A percentile compares a stretch with the other conserved stretches of the same genome.
phyloP scores from a whole-genome alignment of 2,797 vertebrate genomes.

The Vespertilio murinus region DNA sequence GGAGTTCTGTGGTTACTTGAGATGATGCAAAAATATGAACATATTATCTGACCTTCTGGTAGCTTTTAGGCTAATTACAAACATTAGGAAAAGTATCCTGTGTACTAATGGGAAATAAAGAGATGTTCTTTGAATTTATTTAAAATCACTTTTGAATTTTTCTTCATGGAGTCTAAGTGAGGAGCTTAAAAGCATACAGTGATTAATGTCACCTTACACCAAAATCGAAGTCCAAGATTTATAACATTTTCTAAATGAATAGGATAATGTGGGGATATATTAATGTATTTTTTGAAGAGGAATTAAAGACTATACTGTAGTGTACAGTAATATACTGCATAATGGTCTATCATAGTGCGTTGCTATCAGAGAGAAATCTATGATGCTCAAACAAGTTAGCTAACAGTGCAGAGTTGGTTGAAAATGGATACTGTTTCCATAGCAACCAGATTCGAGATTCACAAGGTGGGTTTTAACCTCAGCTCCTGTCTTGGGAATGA shows the following conservation, averaged over 20 bases:
- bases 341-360: background rate
- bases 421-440: constrained; percentile 62
- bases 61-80: background rate
- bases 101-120: background rate
- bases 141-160: background rate
- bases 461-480: constrained; percentile 50
- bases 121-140: background rate
- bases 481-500: constrained; percentile 40
- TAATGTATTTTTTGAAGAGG: background rate
- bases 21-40: background rate
- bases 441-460: constrained; percentile 63
- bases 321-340: background rate
- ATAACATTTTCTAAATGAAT: constrained; percentile 42
- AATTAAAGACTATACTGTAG: background rate
- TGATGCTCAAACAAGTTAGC: constrained; percentile 16
- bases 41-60: background rate
- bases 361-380: constrained; percentile 50
- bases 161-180: background rate
- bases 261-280: background rate
- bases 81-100: background rate
- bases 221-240: constrained; percentile 15
- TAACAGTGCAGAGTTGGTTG: constrained; percentile 46
- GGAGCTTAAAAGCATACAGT: background rate
- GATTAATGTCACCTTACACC: background rate
- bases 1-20: background rate